Percentiles rank a stretch among this genome's conserved stretches.
Evolutionary conservation across 1,140 invertebrate species (phyloP).

Genomic region (Drosophila leontia): DNA sequence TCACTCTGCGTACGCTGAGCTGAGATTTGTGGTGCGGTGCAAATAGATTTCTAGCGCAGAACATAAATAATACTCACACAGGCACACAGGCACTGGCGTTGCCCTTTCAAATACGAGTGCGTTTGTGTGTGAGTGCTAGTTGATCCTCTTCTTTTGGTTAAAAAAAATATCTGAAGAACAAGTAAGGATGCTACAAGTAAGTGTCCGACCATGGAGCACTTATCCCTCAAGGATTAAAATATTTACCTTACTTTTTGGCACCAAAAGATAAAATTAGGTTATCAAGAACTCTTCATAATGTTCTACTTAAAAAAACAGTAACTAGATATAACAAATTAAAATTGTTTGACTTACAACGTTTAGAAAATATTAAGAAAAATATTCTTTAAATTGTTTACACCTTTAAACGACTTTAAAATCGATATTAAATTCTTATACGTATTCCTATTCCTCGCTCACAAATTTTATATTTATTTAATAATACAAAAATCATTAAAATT

Average conservation of each 20-base stretch:
- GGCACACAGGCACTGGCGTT: conserved; percentile 16
- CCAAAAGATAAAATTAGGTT: not conserved
- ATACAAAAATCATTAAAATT: not conserved
- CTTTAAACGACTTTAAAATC: not conserved
- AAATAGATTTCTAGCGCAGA: conserved; percentile 83
- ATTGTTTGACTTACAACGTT: not conserved
- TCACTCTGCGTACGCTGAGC: conserved; percentile 70
- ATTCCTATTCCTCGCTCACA: no score
- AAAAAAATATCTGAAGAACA: not conserved
- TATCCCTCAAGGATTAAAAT: not conserved
- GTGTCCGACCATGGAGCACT: not conserved
- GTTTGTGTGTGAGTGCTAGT: conserved; percentile 44
- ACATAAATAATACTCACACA: conserved; percentile 82
- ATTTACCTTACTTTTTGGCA: not conserved
- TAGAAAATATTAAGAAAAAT: not conserved
- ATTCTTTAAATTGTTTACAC: not conserved
- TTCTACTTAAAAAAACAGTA: no score
- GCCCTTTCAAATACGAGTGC: conserved; percentile 47
- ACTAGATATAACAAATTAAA: no score
- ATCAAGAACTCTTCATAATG: not conserved
- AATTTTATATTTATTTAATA: no score
- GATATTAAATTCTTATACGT: not conserved
- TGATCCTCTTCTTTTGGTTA: conserved; percentile 62
- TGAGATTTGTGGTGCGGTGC: conserved; percentile 84
- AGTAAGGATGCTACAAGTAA: not conserved